Conservation (phyloP, 2,888 invertebrate species). For the Agrochola macilenta region DNA sequence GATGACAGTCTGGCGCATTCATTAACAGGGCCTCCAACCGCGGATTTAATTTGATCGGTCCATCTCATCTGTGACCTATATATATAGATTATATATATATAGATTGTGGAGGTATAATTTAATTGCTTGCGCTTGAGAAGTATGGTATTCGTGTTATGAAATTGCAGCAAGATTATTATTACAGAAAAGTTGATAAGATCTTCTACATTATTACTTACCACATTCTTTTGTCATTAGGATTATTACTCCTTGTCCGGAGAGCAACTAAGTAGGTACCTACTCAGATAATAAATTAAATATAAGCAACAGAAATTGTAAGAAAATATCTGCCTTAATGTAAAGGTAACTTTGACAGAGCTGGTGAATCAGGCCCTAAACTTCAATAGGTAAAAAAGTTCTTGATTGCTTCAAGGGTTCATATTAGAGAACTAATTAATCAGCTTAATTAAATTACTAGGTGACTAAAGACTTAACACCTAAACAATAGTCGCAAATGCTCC, state of each 20-base stretch:
- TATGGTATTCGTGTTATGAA: neutral
- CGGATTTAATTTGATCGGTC: too few species aligned
- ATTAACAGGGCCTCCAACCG: too few species aligned
- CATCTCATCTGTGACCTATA: too few species aligned
- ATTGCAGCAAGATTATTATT: neutral
- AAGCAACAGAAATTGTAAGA: neutral
- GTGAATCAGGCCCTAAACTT: neutral
- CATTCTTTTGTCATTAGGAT: neutral
- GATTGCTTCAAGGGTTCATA: neutral
- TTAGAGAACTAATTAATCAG: neutral
- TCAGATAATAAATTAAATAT: neutral
- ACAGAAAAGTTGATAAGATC: neutral
- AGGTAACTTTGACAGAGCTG: neutral
- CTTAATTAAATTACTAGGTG: neutral
- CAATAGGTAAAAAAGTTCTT: neutral
- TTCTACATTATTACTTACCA: too few species aligned
- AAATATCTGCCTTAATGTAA: neutral
- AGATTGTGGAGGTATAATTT: neutral
- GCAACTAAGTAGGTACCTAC: neutral
- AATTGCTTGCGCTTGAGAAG: neutral
- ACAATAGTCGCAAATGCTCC: slow-evolving; percentile 4
- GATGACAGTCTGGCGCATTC: too few species aligned
- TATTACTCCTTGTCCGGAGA: neutral
- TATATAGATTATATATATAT: neutral
- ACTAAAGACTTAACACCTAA: neutral